Conservation (phyloP, 2,113 vertebrate species). For the Neotragus moschatus region DNA sequence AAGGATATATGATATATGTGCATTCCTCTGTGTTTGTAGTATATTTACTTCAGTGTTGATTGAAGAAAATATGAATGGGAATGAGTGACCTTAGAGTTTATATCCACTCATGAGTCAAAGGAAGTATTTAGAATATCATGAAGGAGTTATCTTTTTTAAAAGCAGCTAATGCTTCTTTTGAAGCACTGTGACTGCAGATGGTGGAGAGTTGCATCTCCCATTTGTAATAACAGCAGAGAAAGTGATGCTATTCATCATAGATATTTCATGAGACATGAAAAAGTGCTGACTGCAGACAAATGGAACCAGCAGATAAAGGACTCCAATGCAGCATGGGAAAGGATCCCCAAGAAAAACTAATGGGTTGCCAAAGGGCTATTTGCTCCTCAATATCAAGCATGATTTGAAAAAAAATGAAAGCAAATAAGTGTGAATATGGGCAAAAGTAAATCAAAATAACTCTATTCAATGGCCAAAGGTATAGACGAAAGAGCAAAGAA, state of each 20-base stretch:
- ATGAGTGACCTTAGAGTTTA: neutral
- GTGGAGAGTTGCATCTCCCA: neutral
- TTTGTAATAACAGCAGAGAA: slow-evolving; percentile 38
- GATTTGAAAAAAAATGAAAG: slow-evolving; percentile 30
- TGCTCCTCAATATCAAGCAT: slow-evolving; percentile 59
- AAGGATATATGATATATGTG: no score
- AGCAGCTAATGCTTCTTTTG: neutral
- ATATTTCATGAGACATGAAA: slow-evolving; percentile 56
- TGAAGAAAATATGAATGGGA: neutral
- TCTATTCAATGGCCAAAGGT: neutral
- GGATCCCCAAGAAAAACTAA: slow-evolving; percentile 64
- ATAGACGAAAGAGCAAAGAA: neutral
- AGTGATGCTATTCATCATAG: slow-evolving; percentile 46
- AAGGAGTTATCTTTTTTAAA: neutral
- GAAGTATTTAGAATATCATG: neutral
- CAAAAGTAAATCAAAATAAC: slow-evolving; percentile 51
- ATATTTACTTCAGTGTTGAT: neutral
- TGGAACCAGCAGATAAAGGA: slow-evolving; percentile 67
- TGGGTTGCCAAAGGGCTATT: slow-evolving; percentile 48
- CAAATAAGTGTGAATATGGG: slow-evolving; percentile 40
- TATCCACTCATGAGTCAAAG: neutral
- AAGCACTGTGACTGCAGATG: neutral
- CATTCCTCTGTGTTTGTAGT: neutral
- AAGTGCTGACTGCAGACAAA: slow-evolving; percentile 66
- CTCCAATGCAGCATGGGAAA: slow-evolving; percentile 35